phyloP scores from a whole-genome alignment of 2,888 invertebrate genomes.

The Ctena decussata region DNA sequence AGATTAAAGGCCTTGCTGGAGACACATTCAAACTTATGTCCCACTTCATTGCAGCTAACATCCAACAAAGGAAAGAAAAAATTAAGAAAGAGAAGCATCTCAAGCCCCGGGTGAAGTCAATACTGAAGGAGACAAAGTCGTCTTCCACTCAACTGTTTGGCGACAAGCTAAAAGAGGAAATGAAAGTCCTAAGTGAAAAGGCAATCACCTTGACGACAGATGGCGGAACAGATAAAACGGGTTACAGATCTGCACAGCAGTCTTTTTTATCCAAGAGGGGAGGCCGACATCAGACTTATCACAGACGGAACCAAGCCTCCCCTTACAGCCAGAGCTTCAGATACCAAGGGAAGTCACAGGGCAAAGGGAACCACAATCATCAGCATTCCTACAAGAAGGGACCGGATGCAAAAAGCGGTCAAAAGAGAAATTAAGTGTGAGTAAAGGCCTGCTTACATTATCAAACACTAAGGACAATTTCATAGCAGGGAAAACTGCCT shows the following conservation, averaged over 20 bases:
- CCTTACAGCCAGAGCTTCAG: neutral
- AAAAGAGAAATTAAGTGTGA: neutral
- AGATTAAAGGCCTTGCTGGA: neutral
- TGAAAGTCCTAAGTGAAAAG: neutral
- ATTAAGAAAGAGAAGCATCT: neutral
- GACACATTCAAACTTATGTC: neutral
- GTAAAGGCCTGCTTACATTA: neutral
- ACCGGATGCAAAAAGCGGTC: too few species aligned
- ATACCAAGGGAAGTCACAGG: too few species aligned
- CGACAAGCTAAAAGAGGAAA: neutral
- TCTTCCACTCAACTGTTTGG: neutral
- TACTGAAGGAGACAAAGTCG: neutral
- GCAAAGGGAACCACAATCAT: too few species aligned
- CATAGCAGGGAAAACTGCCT: conserved; percentile 5
- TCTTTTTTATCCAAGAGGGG: neutral
- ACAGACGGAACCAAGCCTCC: neutral
- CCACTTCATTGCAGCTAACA: neutral
- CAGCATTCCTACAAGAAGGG: too few species aligned
- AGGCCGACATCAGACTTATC: neutral
- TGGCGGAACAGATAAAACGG: neutral
- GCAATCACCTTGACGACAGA: neutral
- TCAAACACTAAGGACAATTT: conserved; percentile 6
- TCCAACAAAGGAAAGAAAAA: neutral
- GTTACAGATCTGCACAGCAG: neutral
- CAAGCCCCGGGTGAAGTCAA: neutral